phyloP scores from a whole-genome alignment of 2,113 vertebrate species.

The Nettapus auritus region DNA sequence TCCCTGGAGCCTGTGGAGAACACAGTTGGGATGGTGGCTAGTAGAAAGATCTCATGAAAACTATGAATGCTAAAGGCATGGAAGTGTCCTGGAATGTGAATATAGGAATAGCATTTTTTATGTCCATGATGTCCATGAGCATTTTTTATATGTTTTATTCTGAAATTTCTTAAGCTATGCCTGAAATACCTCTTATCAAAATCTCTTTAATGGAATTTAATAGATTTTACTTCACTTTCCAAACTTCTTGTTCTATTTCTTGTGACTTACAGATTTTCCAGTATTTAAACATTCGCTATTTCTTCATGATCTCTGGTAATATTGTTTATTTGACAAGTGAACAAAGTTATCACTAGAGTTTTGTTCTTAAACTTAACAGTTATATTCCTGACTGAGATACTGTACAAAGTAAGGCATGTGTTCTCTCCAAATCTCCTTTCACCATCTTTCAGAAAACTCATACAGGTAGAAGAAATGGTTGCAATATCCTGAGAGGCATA shows the following conservation, averaged over 20 bases:
- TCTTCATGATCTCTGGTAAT: neutral
- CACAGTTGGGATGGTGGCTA: fast-evolving
- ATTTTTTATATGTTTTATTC: neutral
- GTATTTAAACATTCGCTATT: neutral
- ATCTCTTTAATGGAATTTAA: neutral
- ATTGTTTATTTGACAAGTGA: neutral
- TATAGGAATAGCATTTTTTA: fast-evolving
- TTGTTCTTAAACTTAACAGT: neutral
- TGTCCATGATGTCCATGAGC: neutral
- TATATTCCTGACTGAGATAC: neutral
- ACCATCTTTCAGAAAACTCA: neutral
- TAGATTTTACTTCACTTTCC: neutral
- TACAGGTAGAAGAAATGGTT: neutral
- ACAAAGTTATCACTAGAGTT: neutral
- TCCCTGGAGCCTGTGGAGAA: neutral
- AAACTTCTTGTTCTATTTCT: neutral
- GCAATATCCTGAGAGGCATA: neutral
- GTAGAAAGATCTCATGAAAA: neutral
- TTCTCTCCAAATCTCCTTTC: neutral
- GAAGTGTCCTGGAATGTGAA: neutral
- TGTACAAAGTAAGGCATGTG: neutral
- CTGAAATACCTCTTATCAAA: neutral
- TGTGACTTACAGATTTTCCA: neutral
- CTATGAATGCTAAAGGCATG: neutral
- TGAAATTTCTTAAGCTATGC: neutral